These are phyloP conservation scores for Pitta sordida DNA, from an alignment of 2,113 vertebrate species.

Conservation along the genomic window DNA sequence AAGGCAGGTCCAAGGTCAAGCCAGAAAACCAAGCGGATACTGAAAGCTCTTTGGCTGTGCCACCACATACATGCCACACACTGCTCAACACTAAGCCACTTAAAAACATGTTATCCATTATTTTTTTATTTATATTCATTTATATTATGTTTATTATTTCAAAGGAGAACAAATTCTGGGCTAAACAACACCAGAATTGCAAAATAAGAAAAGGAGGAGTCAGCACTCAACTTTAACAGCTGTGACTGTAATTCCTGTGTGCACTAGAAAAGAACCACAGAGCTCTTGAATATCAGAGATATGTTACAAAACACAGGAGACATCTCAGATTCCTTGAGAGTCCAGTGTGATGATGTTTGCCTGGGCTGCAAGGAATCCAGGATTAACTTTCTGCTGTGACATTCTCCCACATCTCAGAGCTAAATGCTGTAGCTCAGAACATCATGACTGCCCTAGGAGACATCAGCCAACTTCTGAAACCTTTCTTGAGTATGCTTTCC, in stretches of 20 bases:
- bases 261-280: background rate
- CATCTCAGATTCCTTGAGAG: background rate
- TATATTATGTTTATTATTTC: background rate
- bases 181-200: background rate
- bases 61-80: background rate
- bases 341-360: background rate
- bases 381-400: background rate
- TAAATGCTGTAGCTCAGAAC: background rate
- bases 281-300: background rate
- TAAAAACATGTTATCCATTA: background rate
- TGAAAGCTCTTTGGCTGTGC: background rate
- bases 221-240: accelerated
- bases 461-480: background rate
- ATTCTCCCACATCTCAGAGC: background rate
- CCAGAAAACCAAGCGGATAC: background rate
- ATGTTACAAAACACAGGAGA: background rate
- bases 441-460: background rate
- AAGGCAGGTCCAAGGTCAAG: background rate
- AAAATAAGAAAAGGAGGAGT: background rate
- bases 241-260: background rate
- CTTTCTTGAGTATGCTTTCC: background rate
- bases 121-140: background rate
- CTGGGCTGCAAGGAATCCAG: background rate
- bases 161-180: background rate
- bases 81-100: background rate